Percentiles rank a stretch among this genome's conserved stretches.
Conservation (phyloP, 1,140 invertebrate species). For the Drosophila auraria region DNA sequence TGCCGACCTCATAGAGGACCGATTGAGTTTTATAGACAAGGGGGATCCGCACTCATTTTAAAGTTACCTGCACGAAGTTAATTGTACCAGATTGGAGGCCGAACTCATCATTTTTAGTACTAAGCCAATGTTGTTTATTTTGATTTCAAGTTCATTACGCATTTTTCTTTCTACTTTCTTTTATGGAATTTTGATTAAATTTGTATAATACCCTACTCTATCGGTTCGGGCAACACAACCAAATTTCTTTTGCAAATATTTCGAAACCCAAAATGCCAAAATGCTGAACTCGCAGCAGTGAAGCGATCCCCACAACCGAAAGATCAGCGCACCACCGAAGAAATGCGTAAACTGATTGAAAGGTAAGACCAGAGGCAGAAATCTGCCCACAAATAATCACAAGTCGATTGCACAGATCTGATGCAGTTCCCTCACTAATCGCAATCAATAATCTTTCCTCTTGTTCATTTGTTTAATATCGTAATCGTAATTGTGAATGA, state of each 20-base stretch:
- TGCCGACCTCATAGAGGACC: conserved; percentile 1
- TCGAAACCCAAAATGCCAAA: conserved; percentile 27
- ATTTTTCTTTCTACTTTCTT: conserved; percentile 72
- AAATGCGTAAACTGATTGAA: conserved; percentile 98
- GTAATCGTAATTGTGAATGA: conserved; percentile 23
- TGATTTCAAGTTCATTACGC: conserved; percentile 50
- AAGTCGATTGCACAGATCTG: conserved; percentile 40
- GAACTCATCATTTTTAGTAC: conserved; percentile 5
- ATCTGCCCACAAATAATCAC: conserved; percentile 10
- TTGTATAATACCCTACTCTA: conserved; percentile 50
- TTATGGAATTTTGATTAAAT: conserved; percentile 52
- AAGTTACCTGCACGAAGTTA: conserved; percentile 36
- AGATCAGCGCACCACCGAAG: conserved; percentile 96
- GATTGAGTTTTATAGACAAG: conserved; percentile 21
- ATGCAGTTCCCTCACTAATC: conserved; percentile 20
- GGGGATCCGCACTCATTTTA: conserved; percentile 32
- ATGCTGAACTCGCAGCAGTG: conserved; percentile 70
- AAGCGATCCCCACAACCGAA: conserved; percentile 87
- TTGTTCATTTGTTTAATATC: conserved; percentile 25
- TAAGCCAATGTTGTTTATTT: conserved; percentile 40
- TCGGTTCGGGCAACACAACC: conserved; percentile 49
- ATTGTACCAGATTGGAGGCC: not conserved
- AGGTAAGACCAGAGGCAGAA: conserved; percentile 88
- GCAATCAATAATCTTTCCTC: conserved; percentile 25
- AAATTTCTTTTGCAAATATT: conserved; percentile 44